Percentiles rank a stretch among this genome's conserved stretches.
phyloP scores from a whole-genome alignment of 2,888 invertebrate genomes.

The Agrilus cyanescens region DNA sequence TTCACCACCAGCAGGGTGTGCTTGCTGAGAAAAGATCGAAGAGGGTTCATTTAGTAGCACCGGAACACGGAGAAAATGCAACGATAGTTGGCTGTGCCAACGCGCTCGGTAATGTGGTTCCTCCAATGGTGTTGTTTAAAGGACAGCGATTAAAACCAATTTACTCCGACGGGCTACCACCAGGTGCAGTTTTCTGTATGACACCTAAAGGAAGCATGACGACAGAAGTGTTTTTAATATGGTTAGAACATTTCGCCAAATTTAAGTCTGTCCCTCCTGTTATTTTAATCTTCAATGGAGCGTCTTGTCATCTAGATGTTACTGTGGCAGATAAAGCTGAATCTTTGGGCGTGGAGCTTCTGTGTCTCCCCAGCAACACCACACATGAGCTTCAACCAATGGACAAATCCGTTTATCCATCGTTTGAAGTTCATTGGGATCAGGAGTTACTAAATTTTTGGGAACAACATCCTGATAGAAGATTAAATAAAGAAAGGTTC shows the following conservation, averaged over 20 bases:
- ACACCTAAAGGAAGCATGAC: slow-evolving; percentile 22
- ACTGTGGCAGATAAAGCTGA: too few relatives aligned
- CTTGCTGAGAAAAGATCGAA: slow-evolving; percentile 17
- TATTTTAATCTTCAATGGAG: slow-evolving; percentile 24
- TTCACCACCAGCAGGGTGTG: slow-evolving; percentile 17
- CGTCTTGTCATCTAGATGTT: slow-evolving; percentile 7
- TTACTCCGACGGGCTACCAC: slow-evolving; percentile 12
- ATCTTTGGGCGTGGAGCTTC: too few relatives aligned
- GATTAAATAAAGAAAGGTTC: slow-evolving; percentile 23
- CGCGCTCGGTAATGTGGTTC: slow-evolving; percentile 19
- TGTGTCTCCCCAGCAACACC: slow-evolving; percentile 24
- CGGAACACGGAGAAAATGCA: slow-evolving; percentile 23
- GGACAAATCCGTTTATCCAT: slow-evolving; percentile 21
- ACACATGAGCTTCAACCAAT: slow-evolving; percentile 24
- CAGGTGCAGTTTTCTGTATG: slow-evolving; percentile 10
- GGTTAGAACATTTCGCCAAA: slow-evolving; percentile 18
- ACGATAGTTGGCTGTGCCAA: slow-evolving; percentile 19
- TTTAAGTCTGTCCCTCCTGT: slow-evolving; percentile 14
- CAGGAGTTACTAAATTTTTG: slow-evolving; percentile 23
- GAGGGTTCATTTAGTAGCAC: slow-evolving; percentile 18
- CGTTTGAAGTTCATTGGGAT: slow-evolving; percentile 25
- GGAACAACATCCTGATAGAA: slow-evolving; percentile 17
- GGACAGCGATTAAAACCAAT: slow-evolving; percentile 13
- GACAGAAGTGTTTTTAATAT: slow-evolving; percentile 15
- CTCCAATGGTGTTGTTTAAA: slow-evolving; percentile 20